Evolutionary conservation across 2,113 vertebrate species (phyloP).

Genomic region (Clarias macrocephalus): DNA sequence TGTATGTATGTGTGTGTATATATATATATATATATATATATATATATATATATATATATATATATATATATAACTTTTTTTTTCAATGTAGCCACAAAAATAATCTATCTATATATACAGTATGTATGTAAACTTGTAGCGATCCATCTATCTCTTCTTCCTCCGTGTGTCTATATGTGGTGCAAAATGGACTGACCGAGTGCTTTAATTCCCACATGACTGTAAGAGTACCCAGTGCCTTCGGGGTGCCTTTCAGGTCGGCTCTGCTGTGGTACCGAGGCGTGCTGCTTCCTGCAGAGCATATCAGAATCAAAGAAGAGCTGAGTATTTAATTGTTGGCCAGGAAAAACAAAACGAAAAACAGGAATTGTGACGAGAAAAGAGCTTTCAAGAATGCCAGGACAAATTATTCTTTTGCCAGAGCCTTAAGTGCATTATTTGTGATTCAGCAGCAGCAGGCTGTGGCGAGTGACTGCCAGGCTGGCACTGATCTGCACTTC

Average conservation of each 20-base stretch:
- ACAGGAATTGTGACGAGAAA: conserved; percentile 59
- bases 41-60: too few species aligned
- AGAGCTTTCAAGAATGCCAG: conserved; percentile 64
- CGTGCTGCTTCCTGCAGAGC: conserved; percentile 44
- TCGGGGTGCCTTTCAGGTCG: background rate
- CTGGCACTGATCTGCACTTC: conserved; percentile 67
- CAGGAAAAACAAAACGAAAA: conserved; percentile 37
- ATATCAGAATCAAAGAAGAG: conserved; percentile 37
- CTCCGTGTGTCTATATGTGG: background rate
- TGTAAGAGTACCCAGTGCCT: conserved; percentile 12
- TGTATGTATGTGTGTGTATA: too few species aligned
- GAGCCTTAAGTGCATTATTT: conserved; percentile 72
- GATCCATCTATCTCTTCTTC: background rate
- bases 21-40: too few species aligned
- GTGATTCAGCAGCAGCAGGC: conserved; percentile 71
- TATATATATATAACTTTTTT: too few species aligned
- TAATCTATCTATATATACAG: too few species aligned
- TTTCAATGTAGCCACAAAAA: too few species aligned
- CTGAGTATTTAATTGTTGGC: conserved; percentile 55
- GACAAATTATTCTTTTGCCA: conserved; percentile 55
- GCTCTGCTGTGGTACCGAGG: conserved; percentile 13
- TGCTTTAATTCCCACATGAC: background rate
- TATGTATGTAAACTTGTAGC: background rate
- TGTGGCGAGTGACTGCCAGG: conserved; percentile 63
- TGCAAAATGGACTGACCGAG: background rate